These are phyloP conservation scores for Potamarius usumacintae DNA, from an alignment of 2,113 vertebrate species.

Conservation along the genomic window DNA sequence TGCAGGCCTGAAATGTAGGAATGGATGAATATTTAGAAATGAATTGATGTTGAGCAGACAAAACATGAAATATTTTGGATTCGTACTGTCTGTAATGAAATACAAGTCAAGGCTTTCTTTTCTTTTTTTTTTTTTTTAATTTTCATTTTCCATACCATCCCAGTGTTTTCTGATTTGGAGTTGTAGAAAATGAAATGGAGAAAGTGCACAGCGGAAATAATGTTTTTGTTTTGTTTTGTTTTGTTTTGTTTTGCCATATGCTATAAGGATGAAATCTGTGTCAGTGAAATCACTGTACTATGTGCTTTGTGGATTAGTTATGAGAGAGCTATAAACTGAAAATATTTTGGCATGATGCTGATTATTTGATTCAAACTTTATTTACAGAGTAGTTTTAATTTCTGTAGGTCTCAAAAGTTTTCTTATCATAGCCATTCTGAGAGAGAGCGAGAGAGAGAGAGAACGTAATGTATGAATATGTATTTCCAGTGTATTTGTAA, in stretches of 20 bases:
- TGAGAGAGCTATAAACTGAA: neutral
- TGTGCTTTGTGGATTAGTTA: neutral
- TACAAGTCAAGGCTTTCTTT: too few species aligned
- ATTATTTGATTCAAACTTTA: neutral
- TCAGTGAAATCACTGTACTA: neutral
- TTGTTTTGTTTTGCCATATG: neutral
- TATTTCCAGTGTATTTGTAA: neutral
- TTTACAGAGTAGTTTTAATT: neutral
- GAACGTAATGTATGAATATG: neutral
- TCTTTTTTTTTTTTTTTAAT: neutral
- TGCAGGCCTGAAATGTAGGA: too few species aligned
- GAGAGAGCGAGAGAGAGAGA: conserved; percentile 1
- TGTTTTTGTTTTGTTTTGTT: neutral
- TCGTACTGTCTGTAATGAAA: too few species aligned
- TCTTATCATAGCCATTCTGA: neutral
- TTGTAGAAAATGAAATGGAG: neutral
- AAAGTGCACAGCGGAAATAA: neutral
- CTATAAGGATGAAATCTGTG: neutral
- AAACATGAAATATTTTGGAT: too few species aligned
- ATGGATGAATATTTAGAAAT: too few species aligned
- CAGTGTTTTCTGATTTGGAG: too few species aligned
- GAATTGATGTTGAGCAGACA: too few species aligned
- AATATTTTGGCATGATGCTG: neutral
- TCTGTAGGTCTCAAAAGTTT: neutral
- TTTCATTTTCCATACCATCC: too few species aligned